Percentiles rank a stretch among this genome's conserved stretches.
These are phyloP conservation scores for Drosophila bocki DNA, from an alignment of 1,140 invertebrate genomes.

Conservation along the genomic window DNA sequence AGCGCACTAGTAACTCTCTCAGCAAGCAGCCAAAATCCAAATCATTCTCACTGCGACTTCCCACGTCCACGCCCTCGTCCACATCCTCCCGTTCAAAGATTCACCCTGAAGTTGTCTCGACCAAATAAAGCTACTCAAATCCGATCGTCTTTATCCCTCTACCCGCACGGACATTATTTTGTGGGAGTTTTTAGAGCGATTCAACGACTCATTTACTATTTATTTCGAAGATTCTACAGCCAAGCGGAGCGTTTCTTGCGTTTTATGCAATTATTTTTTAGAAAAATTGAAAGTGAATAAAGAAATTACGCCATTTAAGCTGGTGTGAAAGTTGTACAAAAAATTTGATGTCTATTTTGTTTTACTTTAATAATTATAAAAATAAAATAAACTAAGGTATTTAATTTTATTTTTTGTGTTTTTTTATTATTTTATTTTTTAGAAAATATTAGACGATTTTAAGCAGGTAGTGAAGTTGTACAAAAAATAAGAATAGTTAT, in stretches of 20 bases:
- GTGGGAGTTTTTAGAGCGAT: background rate
- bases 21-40: slow-evolving; percentile 1
- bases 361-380: too few species aligned
- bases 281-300: slow-evolving; percentile 17
- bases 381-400: too few species aligned
- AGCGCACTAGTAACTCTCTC: too few species aligned
- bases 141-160: slow-evolving; percentile 11
- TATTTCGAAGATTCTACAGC: background rate
- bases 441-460: too few species aligned
- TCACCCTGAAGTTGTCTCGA: slow-evolving; percentile 9
- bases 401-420: too few species aligned
- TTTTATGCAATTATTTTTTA: slow-evolving; percentile 7
- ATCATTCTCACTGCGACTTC: background rate
- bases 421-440: too few species aligned
- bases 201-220: background rate
- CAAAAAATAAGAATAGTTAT: too few species aligned
- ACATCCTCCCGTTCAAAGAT: slow-evolving; percentile 7
- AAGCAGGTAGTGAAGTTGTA: too few species aligned
- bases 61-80: background rate
- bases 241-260: background rate
- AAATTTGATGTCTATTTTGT: too few species aligned
- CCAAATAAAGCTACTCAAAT: slow-evolving; percentile 35
- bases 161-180: background rate
- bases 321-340: background rate
- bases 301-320: background rate